These are phyloP conservation scores for Epistrophe grossulariae DNA, from an alignment of 2,888 invertebrate species.

Conservation along the genomic window DNA sequence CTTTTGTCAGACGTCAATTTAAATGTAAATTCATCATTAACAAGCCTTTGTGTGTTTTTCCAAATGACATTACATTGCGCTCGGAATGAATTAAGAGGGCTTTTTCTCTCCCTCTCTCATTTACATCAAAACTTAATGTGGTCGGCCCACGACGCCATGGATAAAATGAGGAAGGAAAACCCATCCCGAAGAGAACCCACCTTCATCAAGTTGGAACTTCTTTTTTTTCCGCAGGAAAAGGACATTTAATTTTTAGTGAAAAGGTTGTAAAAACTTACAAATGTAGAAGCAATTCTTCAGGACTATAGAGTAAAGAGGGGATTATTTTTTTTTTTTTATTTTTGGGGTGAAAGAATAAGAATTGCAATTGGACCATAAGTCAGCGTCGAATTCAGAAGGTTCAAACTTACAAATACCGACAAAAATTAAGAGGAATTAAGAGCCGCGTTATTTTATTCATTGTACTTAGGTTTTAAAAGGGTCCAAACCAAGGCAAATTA, in stretches of 20 bases:
- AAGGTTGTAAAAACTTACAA: constrained; percentile 38
- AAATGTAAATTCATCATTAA: constrained; percentile 69
- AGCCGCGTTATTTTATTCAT: constrained; percentile 49
- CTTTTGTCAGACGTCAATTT: constrained; percentile 56
- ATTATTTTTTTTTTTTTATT: background rate
- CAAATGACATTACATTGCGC: constrained; percentile 60
- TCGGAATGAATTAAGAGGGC: constrained; percentile 29
- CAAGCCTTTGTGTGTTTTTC: constrained; percentile 52
- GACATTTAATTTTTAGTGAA: constrained; percentile 41
- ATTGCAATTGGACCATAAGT: constrained; percentile 63
- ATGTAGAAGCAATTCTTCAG: constrained; percentile 1
- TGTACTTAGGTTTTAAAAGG: constrained; percentile 51
- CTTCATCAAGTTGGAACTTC: constrained; percentile 18
- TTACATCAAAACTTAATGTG: constrained; percentile 4
- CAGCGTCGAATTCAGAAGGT: constrained; percentile 11
- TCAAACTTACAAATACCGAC: background rate
- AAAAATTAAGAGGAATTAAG: constrained; percentile 43
- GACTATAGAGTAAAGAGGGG: background rate
- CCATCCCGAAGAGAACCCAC: background rate
- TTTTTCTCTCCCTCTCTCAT: background rate
- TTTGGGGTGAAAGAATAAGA: constrained; percentile 23
- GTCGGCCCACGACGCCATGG: background rate
- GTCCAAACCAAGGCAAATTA: background rate
- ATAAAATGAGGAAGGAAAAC: constrained; percentile 7
- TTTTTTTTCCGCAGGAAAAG: constrained; percentile 43